These are phyloP conservation scores for Battus philenor DNA, from an alignment of 1,140 invertebrate genomes.

Conservation along the genomic window DNA sequence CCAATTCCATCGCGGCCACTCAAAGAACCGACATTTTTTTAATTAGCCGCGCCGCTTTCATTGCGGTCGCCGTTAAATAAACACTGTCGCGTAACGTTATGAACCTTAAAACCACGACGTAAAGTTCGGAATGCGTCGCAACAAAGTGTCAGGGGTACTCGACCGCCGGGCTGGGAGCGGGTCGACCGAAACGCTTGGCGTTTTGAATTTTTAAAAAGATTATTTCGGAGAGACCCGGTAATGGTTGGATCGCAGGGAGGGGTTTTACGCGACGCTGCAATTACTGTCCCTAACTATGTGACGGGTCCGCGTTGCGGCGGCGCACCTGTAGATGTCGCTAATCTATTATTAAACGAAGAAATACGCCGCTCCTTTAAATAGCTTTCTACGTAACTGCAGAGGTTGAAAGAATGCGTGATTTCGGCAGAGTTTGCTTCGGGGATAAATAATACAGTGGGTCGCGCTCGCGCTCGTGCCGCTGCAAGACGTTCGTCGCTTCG, in stretches of 20 bases:
- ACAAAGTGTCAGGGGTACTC: conserved; percentile 21
- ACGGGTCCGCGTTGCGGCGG: too few species aligned
- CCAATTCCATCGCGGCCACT: conserved; percentile 9
- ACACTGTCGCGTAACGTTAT: conserved; percentile 5
- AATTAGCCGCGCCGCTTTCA: conserved; percentile 32
- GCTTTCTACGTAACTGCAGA: too few species aligned
- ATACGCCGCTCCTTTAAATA: too few species aligned
- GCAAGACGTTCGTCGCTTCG: not conserved
- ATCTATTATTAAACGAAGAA: too few species aligned
- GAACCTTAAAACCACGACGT: conserved; percentile 6
- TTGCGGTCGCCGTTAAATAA: conserved; percentile 22
- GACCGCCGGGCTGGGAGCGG: conserved; percentile 24
- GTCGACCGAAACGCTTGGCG: conserved; percentile 33
- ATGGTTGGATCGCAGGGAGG: conserved; percentile 36
- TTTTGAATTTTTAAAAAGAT: conserved; percentile 60
- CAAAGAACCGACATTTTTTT: conserved; percentile 20
- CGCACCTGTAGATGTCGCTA: too few species aligned
- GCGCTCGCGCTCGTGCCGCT: not conserved
- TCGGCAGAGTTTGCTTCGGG: conserved; percentile 1
- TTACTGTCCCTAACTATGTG: conserved; percentile 13
- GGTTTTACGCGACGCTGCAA: conserved; percentile 36
- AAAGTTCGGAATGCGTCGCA: conserved; percentile 16
- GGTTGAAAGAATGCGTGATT: not conserved
- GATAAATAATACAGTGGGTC: conserved; percentile 5
- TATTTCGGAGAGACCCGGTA: conserved; percentile 42